phyloP scores from a whole-genome alignment of 2,113 vertebrate species.

The Larimichthys polyactis region DNA sequence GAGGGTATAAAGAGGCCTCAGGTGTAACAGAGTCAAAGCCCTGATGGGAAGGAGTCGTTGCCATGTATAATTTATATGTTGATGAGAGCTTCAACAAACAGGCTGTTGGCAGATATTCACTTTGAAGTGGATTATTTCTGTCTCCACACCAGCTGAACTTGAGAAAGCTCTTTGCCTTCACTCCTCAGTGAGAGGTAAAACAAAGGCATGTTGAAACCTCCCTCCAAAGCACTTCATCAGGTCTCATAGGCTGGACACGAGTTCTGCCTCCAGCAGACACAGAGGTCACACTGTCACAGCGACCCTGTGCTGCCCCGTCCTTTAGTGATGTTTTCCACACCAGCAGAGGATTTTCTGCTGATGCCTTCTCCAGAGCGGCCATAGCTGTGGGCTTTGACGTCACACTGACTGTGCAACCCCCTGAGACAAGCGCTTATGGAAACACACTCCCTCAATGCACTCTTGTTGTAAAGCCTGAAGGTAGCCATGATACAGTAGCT shows the following conservation, averaged over 20 bases:
- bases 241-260: not conserved
- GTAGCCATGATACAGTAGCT: constrained; percentile 48
- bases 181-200: not conserved
- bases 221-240: constrained; percentile 19
- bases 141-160: not conserved
- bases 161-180: not conserved
- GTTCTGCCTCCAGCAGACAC: not conserved
- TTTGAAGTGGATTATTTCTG: not conserved
- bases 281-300: constrained; percentile 24
- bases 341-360: constrained; percentile 38
- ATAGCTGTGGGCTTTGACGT: constrained; percentile 47
- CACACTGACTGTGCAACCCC: constrained; percentile 29
- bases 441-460: constrained; percentile 52
- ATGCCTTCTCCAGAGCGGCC: constrained; percentile 12
- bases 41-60: not conserved
- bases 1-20: not conserved
- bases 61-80: not conserved
- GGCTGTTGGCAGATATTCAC: not conserved
- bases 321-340: constrained; percentile 23
- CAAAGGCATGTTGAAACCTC: not conserved
- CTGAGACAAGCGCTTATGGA: constrained; percentile 42
- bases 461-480: constrained; percentile 71
- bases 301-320: not conserved
- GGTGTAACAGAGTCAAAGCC: not conserved
- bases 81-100: not conserved